A percentile compares a stretch with the other conserved stretches of the same genome.
phyloP scores from a whole-genome alignment of 2,113 vertebrate species.

The Xenopus laevis region DNA sequence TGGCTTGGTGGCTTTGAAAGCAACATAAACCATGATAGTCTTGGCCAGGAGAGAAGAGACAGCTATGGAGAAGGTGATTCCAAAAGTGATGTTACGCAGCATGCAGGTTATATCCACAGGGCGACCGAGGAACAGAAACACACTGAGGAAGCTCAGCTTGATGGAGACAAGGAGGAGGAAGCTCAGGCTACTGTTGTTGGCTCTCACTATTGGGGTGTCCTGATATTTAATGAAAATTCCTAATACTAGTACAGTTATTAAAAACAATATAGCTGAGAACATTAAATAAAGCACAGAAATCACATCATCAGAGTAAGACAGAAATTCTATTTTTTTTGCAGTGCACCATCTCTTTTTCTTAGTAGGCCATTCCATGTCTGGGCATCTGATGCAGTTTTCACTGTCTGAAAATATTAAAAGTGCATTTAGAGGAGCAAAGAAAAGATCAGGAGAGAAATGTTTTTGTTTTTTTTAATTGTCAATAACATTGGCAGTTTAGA shows the following conservation, averaged over 20 bases:
- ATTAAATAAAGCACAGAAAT: neutral
- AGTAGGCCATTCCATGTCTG: constrained; percentile 49
- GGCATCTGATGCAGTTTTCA: neutral
- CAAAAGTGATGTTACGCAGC: constrained; percentile 65
- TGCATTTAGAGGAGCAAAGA: too few species aligned
- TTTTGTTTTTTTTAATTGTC: too few species aligned
- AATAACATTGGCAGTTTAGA: too few species aligned
- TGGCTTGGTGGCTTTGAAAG: too few species aligned
- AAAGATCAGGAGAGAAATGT: too few species aligned
- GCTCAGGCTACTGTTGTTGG: neutral
- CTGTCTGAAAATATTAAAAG: neutral
- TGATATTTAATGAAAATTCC: constrained; percentile 58
- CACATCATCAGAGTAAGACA: neutral
- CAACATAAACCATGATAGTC: too few species aligned
- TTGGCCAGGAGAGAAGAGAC: constrained; percentile 23
- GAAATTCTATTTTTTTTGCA: constrained; percentile 20
- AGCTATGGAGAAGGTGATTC: constrained; percentile 57
- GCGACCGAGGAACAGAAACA: too few species aligned
- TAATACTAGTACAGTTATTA: constrained; percentile 55
- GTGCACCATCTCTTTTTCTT: constrained; percentile 42
- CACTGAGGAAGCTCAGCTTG: too few species aligned
- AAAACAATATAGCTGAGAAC: constrained; percentile 55
- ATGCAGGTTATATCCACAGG: constrained; percentile 42
- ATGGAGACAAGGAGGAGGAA: too few species aligned
- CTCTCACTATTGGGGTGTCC: constrained; percentile 4